These are phyloP conservation scores for Polyommatus iphigenia DNA, from an alignment of 2,888 invertebrate species.

Conservation along the genomic window DNA sequence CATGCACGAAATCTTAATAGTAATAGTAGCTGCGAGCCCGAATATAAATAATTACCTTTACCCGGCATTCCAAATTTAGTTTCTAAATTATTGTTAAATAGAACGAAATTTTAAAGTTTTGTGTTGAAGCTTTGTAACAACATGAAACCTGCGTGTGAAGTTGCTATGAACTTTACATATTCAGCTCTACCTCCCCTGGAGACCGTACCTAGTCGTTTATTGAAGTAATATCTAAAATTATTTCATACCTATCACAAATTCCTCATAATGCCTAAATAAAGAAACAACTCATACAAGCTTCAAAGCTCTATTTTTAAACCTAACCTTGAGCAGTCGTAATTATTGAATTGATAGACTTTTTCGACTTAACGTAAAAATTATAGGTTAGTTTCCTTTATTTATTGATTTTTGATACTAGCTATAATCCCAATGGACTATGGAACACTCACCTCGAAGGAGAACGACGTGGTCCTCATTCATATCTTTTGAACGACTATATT, in stretches of 20 bases:
- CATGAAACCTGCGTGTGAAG: not conserved
- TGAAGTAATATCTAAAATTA: not conserved
- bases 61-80: too few relatives aligned
- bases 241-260: not conserved
- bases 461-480: constrained; percentile 95
- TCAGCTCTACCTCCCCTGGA: not conserved
- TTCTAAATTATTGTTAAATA: not conserved
- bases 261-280: not conserved
- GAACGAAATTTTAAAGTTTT: not conserved
- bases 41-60: too few relatives aligned
- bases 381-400: constrained; percentile 73
- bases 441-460: constrained; percentile 88
- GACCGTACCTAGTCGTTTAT: not conserved
- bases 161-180: not conserved
- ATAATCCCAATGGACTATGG: constrained; percentile 44
- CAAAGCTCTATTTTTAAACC: not conserved
- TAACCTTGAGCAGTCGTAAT: not conserved
- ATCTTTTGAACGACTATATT: constrained; percentile 77
- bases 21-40: too few relatives aligned
- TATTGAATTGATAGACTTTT: not conserved
- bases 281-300: not conserved
- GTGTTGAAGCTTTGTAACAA: not conserved
- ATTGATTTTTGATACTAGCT: constrained; percentile 63
- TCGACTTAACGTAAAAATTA: constrained; percentile 25
- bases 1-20: too few relatives aligned